Evolutionary conservation across 1,140 invertebrate species (phyloP).

Genomic region (Idris sp.): DNA sequence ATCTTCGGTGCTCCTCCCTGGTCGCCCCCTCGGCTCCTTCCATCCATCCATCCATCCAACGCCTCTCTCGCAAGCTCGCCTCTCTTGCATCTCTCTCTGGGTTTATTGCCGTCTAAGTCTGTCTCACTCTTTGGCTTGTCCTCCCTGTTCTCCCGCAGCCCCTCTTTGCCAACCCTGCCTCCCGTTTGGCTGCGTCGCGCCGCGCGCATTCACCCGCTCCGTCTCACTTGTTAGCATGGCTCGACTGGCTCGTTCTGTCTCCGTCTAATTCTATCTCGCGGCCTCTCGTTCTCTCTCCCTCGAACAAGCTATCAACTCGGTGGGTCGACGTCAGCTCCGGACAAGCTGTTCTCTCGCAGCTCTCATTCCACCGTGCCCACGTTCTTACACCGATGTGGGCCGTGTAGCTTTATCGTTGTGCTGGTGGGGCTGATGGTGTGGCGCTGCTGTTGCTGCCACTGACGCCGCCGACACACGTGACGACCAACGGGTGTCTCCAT

Average conservation of each 20-base stretch:
- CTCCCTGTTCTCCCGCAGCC: conserved; percentile 11
- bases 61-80: no score
- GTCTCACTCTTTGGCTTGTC: conserved; percentile 30
- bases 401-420: conserved; percentile 70
- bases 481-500: conserved; percentile 61
- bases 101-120: no score
- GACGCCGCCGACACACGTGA: conserved; percentile 52
- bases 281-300: conserved; percentile 71
- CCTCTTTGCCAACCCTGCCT: conserved; percentile 4
- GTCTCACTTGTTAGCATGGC: no score
- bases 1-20: no score
- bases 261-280: conserved; percentile 77
- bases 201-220: conserved; percentile 54
- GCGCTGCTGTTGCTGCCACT: conserved; percentile 59
- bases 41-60: no score
- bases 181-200: conserved; percentile 31
- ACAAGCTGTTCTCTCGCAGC: conserved; percentile 71
- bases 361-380: conserved; percentile 76
- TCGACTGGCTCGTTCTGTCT: conserved; percentile 61
- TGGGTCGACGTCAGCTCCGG: conserved; percentile 75
- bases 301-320: conserved; percentile 79
- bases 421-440: conserved; percentile 49
- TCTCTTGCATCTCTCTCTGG: no score
- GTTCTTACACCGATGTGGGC: conserved; percentile 77
- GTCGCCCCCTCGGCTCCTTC: no score